Evolutionary conservation across 2,113 vertebrate species (phyloP), one percentile per base, ranked within the genome.

Genomic region (Corythoichthys haematopterus): DNA sequence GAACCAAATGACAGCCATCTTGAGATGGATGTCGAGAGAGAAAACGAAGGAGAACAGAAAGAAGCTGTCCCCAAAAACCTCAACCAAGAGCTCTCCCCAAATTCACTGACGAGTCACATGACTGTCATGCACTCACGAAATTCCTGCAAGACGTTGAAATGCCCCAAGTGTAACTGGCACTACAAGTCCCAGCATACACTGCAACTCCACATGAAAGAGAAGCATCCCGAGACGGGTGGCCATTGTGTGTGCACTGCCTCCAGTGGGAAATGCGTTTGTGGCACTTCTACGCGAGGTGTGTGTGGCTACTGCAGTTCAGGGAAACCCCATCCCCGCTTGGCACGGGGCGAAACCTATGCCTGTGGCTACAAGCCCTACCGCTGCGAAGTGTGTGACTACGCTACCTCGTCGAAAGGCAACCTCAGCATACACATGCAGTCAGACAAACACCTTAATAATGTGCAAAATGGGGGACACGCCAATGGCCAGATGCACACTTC

Each of bases 391-490:
- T 99, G 97, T 86, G 98, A 99, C 91, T 99, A 99, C 88, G 98
- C 97, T 84, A 99, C 97, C 69, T 98, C 97, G 72, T 98, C 97
- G 85, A 99, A 99, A 93, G 97, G 97, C 92, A 99, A 99, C 93
- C 94, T 99, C 89, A 99, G 97, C 92, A 99, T 99, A 86, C 97
- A 99, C 89, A 99, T 99, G 97, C 97, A 99, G 95, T 98, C 97
- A 0, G 97, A 99, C 90, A 99, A 99, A 93, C 97, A 99, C 92
- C 95, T 99, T 80, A 98, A 98, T 91, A 98, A 99, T 79, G 98
- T 99, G 91, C 97, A 99, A 88, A 97, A 90, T 64, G 94, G 93
- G 77, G 93, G 94, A 80, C 93, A 93, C 75, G 80, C 86, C 0
- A 92, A 91, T 84, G 80, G 92, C 88, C 0, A 92, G 89, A 0